phyloP scores from a whole-genome alignment of 2,888 invertebrate genomes.

The Plemyria rubiginata region DNA sequence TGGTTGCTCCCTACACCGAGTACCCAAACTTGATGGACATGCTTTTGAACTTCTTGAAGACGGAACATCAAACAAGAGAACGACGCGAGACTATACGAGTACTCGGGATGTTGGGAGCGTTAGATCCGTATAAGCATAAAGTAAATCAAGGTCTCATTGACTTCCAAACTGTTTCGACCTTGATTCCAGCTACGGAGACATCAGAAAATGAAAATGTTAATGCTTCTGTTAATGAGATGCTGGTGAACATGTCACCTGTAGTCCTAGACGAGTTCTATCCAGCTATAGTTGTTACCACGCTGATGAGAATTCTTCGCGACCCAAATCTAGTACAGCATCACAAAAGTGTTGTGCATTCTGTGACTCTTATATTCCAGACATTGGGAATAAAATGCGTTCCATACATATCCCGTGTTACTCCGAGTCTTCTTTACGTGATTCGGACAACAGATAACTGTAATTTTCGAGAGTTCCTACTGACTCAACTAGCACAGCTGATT shows the following conservation, averaged over 20 bases:
- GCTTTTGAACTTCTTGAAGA: conserved; percentile 96
- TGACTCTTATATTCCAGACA: conserved; percentile 98
- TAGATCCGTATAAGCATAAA: conserved; percentile 99
- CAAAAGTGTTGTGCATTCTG: conserved; percentile 97
- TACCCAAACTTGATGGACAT: conserved; percentile 97
- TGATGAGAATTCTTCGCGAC: conserved; percentile 97
- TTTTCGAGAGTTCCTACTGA: conserved; percentile 96
- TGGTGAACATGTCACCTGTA: conserved; percentile 95
- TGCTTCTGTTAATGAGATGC: conserved; percentile 94
- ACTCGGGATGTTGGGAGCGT: conserved; percentile 96
- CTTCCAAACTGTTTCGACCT: conserved; percentile 91
- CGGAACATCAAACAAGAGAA: conserved; percentile 95
- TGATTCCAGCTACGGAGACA: conserved; percentile 90
- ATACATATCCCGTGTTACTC: conserved; percentile 95
- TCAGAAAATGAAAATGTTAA: conserved; percentile 85
- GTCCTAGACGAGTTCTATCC: conserved; percentile 98
- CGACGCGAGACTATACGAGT: conserved; percentile 96
- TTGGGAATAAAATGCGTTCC: conserved; percentile 97
- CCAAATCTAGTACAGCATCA: conserved; percentile 96
- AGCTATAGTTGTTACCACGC: conserved; percentile 96
- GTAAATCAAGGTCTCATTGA: conserved; percentile 97
- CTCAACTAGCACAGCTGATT: conserved; percentile 96
- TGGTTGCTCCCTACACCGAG: conserved; percentile 97
- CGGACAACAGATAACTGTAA: conserved; percentile 91
- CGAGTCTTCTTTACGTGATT: conserved; percentile 94